phyloP scores from a whole-genome alignment of 2,888 invertebrate species.

The Aphodius sticticus region DNA sequence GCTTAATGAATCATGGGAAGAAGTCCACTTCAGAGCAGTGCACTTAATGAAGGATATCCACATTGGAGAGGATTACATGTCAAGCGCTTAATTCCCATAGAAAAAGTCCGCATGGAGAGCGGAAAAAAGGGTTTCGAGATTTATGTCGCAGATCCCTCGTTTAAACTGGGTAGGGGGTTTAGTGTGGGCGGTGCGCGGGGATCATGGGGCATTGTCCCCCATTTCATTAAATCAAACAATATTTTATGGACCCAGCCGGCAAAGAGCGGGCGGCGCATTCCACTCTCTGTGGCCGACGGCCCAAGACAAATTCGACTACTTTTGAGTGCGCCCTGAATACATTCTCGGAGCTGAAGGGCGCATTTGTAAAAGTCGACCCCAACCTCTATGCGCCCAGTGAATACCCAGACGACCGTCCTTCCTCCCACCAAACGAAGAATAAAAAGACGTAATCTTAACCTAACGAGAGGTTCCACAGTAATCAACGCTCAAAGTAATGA shows the following conservation, averaged over 20 bases:
- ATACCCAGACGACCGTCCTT: background rate
- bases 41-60: background rate
- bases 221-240: constrained; percentile 57
- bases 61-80: background rate
- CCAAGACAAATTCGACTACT: constrained; percentile 53
- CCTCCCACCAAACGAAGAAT: background rate
- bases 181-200: constrained; percentile 5
- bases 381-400: constrained; percentile 4
- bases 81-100: background rate
- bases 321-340: constrained; percentile 47
- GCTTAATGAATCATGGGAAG: background rate
- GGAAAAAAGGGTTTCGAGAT: constrained; percentile 12
- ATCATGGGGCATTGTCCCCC: constrained; percentile 47
- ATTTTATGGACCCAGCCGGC: constrained; percentile 54
- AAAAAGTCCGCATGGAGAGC: background rate
- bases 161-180: constrained; percentile 16
- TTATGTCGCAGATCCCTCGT: constrained; percentile 6
- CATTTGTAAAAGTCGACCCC: constrained; percentile 48
- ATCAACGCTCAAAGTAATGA: background rate
- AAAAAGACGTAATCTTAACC: background rate
- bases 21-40: background rate
- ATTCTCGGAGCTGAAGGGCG: constrained; percentile 49
- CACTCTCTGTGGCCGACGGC: constrained; percentile 50
- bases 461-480: constrained; percentile 9
- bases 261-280: constrained; percentile 41